Percentiles rank a stretch among this genome's conserved stretches.
Conservation (phyloP, 2,888 invertebrate species). For the Anticlea derivata region DNA sequence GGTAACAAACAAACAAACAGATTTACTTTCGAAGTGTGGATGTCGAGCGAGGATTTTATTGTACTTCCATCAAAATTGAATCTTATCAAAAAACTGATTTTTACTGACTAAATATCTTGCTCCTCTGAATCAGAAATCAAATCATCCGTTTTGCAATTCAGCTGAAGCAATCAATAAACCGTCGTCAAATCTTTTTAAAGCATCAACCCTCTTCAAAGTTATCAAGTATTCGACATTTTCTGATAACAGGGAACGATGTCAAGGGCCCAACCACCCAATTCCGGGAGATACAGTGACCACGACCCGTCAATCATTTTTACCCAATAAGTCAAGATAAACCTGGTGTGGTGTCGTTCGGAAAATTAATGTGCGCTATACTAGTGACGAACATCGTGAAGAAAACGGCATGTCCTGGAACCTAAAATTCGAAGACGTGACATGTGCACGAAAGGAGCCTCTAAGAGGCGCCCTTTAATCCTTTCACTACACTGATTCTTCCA, state of each 20-base stretch:
- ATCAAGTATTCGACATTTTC: conserved; percentile 23
- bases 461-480: too few species aligned
- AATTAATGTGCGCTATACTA: too few species aligned
- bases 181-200: conserved; percentile 10
- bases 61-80: too few species aligned
- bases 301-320: conserved; percentile 12
- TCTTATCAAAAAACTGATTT: background rate
- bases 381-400: too few species aligned
- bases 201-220: conserved; percentile 28
- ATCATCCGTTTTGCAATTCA: background rate
- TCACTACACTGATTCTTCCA: too few species aligned
- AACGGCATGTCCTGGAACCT: too few species aligned
- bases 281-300: conserved; percentile 22
- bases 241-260: conserved; percentile 29
- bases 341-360: too few species aligned
- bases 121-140: background rate
- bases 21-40: too few species aligned
- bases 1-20: too few species aligned
- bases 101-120: background rate
- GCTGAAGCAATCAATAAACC: conserved; percentile 11
- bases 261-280: conserved; percentile 17
- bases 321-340: background rate
- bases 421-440: too few species aligned
- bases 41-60: too few species aligned
- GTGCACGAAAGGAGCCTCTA: too few species aligned